phyloP scores from a whole-genome alignment of 2,113 vertebrate genomes.

The Nibea albiflora region DNA sequence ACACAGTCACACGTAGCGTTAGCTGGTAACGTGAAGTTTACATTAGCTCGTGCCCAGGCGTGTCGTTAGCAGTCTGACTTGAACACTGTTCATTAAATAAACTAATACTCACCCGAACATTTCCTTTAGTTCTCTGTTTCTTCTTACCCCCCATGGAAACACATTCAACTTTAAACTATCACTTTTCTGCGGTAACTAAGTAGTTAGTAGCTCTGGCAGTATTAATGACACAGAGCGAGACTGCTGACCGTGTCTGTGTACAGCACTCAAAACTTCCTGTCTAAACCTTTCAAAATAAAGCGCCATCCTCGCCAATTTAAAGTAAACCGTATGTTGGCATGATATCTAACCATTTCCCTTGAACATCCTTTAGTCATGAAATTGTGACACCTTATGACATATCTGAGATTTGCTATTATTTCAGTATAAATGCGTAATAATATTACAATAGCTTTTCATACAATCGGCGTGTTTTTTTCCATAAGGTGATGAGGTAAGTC shows the following conservation, averaged over 20 bases:
- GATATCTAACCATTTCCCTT: no score
- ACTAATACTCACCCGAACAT: conserved; percentile 87
- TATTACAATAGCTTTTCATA: no score
- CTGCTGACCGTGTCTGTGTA: neutral
- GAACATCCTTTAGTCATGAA: no score
- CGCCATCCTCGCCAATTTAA: no score
- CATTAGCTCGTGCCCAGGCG: conserved; percentile 5
- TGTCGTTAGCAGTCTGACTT: neutral
- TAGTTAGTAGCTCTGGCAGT: neutral
- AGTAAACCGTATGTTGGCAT: no score
- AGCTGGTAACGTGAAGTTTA: conserved; percentile 19
- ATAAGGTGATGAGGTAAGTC: neutral
- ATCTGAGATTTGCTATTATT: no score
- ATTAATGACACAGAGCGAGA: neutral
- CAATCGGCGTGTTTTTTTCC: no score
- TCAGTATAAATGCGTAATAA: no score
- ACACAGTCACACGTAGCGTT: conserved; percentile 4
- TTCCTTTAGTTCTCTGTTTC: conserved; percentile 97
- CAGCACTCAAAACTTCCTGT: conserved; percentile 11
- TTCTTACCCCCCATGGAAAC: conserved; percentile 93
- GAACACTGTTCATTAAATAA: neutral
- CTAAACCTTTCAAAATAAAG: conserved; percentile 31
- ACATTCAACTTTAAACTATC: neutral
- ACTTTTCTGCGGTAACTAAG: neutral
- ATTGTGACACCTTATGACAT: no score